These are phyloP conservation scores for Aleiodes sp. DNA, from an alignment of 1,140 invertebrate genomes.

Conservation along the genomic window DNA sequence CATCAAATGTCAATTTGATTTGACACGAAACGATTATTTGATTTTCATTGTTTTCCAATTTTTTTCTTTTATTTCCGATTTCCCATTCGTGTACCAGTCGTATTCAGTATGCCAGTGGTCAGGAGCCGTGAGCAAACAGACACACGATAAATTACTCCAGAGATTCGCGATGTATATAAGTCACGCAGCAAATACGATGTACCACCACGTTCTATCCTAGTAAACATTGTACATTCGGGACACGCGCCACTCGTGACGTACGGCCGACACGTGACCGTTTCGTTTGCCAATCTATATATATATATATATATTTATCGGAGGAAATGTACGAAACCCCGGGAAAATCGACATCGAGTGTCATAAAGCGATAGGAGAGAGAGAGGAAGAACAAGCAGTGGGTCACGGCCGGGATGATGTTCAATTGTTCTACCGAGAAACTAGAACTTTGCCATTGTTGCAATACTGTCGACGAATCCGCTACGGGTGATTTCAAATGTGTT, in stretches of 20 bases:
- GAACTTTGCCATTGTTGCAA: conserved; percentile 32
- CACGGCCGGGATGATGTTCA: conserved; percentile 44
- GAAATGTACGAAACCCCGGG: conserved; percentile 16
- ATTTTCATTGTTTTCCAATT: too few species aligned
- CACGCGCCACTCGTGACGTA: conserved; percentile 52
- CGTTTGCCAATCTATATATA: conserved; percentile 33
- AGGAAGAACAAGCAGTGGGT: conserved; percentile 41
- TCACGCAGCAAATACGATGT: conserved; percentile 42
- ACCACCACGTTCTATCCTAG: conserved; percentile 31
- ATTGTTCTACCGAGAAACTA: conserved; percentile 39
- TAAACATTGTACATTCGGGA: conserved; percentile 44
- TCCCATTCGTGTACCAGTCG: too few species aligned
- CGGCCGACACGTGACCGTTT: conserved; percentile 58
- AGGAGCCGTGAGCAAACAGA: background rate
- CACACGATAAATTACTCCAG: conserved; percentile 27
- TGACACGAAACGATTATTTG: too few species aligned
- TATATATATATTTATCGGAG: background rate
- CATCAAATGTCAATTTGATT: too few species aligned
- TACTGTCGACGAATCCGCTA: conserved; percentile 19
- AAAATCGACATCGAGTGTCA: conserved; percentile 26
- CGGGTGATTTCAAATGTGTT: background rate
- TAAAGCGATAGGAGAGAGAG: background rate
- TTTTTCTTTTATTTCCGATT: too few species aligned
- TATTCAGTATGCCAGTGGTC: background rate
- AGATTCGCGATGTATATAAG: conserved; percentile 32